Conservation (phyloP, 2,888 invertebrate genomes). For the Trichogramma dendrolimi region DNA sequence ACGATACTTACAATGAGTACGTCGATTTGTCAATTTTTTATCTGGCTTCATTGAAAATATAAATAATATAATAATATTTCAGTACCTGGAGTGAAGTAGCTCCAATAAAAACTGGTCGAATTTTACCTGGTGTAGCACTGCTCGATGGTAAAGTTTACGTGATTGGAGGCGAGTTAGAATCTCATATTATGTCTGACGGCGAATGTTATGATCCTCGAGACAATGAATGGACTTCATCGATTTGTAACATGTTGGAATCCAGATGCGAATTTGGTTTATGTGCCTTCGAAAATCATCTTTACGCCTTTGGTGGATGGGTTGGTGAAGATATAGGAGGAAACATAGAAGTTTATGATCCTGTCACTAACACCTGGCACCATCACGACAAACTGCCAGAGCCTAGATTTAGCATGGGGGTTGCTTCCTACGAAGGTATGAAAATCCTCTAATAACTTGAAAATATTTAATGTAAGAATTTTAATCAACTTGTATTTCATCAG, state of each 20-base stretch:
- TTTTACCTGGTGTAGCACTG: conserved; percentile 81
- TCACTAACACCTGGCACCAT: conserved; percentile 71
- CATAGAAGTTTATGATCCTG: conserved; percentile 83
- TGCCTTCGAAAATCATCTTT: conserved; percentile 75
- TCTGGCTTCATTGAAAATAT: background rate
- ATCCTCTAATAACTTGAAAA: conserved; percentile 6
- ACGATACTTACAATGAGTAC: conserved; percentile 70
- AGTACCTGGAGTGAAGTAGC: conserved; percentile 78
- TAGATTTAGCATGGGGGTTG: conserved; percentile 87
- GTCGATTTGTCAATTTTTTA: conserved; percentile 19
- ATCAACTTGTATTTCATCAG: conserved; percentile 48
- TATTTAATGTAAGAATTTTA: conserved; percentile 1
- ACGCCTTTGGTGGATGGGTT: conserved; percentile 91
- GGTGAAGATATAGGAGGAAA: conserved; percentile 86
- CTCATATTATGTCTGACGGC: conserved; percentile 82
- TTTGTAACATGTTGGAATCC: conserved; percentile 67
- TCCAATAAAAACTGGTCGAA: conserved; percentile 79
- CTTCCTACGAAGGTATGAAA: conserved; percentile 69
- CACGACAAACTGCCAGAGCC: conserved; percentile 78
- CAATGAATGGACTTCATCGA: conserved; percentile 54
- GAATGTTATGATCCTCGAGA: conserved; percentile 77
- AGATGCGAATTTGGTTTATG: conserved; percentile 88
- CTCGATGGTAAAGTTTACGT: conserved; percentile 83
- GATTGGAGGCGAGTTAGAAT: conserved; percentile 87
- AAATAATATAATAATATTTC: conserved; percentile 10